Evolutionary conservation across 1,140 invertebrate species (phyloP).

Genomic region (Scylla paramamosain): DNA sequence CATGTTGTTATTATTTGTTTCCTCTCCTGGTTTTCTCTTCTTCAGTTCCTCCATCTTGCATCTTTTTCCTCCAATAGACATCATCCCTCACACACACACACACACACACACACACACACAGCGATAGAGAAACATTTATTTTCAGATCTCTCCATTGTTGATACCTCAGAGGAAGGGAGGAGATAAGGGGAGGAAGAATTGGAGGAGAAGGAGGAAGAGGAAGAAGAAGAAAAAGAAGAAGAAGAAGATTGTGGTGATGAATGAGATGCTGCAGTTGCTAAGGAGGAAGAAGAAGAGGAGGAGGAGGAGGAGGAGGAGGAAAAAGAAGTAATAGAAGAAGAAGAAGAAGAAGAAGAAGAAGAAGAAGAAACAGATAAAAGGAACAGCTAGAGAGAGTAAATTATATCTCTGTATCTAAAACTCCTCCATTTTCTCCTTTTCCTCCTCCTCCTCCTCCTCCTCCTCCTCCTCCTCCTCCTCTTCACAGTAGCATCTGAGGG

Average conservation of each 20-base stretch:
- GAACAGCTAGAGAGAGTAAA: background rate
- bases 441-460: constrained; percentile 39
- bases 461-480: constrained; percentile 36
- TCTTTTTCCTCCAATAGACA: background rate
- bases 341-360: no score
- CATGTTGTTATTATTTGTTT: background rate
- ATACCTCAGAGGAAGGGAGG: background rate
- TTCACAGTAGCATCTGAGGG: background rate
- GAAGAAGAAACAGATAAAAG: no score
- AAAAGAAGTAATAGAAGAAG: background rate
- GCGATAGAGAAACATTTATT: background rate
- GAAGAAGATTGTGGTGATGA: background rate
- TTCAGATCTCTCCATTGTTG: background rate
- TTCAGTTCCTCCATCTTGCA: background rate
- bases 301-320: no score
- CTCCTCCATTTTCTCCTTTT: background rate
- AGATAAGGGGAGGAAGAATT: background rate
- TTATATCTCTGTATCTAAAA: background rate
- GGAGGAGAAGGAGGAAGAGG: background rate
- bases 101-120: constrained; percentile 19
- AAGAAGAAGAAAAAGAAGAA: background rate
- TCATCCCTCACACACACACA: constrained; percentile 6
- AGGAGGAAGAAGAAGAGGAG: no score
- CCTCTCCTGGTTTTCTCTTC: background rate
- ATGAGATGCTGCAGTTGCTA: background rate